Percentiles rank a stretch among this genome's conserved stretches.
phyloP scores from a whole-genome alignment of 1,140 invertebrate species.

The Ceratitis capitata region DNA sequence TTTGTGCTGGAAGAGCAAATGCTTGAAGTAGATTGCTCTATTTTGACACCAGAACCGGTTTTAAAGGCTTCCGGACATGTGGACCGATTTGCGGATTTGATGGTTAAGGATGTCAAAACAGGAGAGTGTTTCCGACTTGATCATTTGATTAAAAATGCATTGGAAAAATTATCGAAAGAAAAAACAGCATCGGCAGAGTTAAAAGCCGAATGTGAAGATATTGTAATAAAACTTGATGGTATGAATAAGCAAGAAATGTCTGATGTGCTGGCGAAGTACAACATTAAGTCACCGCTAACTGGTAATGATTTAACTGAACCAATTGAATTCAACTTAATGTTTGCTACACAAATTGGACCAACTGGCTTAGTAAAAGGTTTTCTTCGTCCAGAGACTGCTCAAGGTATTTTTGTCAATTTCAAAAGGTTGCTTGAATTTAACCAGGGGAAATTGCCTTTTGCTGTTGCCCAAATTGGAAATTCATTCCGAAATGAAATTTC shows the following conservation, averaged over 20 bases:
- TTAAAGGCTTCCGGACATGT: constrained; percentile 98
- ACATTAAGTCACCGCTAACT: constrained; percentile 94
- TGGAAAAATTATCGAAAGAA: constrained; percentile 89
- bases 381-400: constrained; percentile 96
- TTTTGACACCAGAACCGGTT: constrained; percentile 96
- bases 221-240: constrained; percentile 86
- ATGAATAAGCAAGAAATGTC: constrained; percentile 91
- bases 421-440: constrained; percentile 93
- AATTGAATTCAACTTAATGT: constrained; percentile 99
- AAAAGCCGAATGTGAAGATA: constrained; percentile 82
- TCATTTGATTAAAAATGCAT: constrained; percentile 96
- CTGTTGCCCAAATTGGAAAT: constrained; percentile 91
- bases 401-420: constrained; percentile 99
- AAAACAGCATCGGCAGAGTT: constrained; percentile 81
- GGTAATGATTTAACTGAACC: constrained; percentile 94
- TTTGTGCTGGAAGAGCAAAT: constrained; percentile 98
- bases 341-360: constrained; percentile 96
- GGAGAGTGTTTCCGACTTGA: constrained; percentile 98
- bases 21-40: constrained; percentile 98
- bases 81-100: constrained; percentile 97
- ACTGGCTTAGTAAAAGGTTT: constrained; percentile 94
- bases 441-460: constrained; percentile 95
- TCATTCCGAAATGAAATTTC: constrained; percentile 99
- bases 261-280: constrained; percentile 81
- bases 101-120: constrained; percentile 97